Percentiles rank a stretch among this genome's conserved stretches.
Evolutionary conservation across 2,113 vertebrate genomes (phyloP).

Genomic region (Pimephales promelas): DNA sequence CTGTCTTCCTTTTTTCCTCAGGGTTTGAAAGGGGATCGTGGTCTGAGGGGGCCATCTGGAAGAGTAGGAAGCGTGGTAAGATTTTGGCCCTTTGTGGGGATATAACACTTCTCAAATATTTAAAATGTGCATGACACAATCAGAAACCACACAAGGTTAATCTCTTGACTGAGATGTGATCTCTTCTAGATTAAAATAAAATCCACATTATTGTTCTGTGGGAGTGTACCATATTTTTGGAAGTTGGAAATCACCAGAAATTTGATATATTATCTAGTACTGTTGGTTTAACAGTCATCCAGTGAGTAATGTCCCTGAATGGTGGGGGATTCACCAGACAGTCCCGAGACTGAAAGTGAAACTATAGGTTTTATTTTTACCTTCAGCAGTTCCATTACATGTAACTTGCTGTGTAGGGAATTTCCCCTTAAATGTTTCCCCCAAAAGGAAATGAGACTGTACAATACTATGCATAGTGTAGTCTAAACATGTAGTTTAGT

Average conservation of each 20-base stretch:
- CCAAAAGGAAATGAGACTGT: neutral
- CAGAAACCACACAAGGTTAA: neutral
- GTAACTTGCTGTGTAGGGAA: neutral
- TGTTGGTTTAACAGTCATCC: neutral
- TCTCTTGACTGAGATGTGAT: neutral
- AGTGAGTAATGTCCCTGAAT: slow-evolving; percentile 27
- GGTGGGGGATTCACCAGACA: slow-evolving; percentile 9
- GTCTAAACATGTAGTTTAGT: neutral
- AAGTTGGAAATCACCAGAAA: neutral
- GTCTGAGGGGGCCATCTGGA: slow-evolving; percentile 65
- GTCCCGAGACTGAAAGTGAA: slow-evolving; percentile 45
- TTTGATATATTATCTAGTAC: neutral
- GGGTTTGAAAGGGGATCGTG: slow-evolving; percentile 70
- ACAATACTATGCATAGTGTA: neutral
- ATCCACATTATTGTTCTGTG: neutral
- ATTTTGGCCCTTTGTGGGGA: neutral
- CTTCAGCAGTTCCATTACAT: neutral
- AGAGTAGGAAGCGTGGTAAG: slow-evolving; percentile 68
- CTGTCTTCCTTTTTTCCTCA: slow-evolving; percentile 49
- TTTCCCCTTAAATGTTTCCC: neutral
- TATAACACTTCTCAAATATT: neutral
- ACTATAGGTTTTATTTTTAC: slow-evolving; percentile 34
- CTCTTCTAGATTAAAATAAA: neutral
- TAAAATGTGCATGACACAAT: neutral
- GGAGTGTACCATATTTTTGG: neutral